phyloP scores from a whole-genome alignment of 2,113 vertebrate genomes.

The Heterotilapia buettikoferi region DNA sequence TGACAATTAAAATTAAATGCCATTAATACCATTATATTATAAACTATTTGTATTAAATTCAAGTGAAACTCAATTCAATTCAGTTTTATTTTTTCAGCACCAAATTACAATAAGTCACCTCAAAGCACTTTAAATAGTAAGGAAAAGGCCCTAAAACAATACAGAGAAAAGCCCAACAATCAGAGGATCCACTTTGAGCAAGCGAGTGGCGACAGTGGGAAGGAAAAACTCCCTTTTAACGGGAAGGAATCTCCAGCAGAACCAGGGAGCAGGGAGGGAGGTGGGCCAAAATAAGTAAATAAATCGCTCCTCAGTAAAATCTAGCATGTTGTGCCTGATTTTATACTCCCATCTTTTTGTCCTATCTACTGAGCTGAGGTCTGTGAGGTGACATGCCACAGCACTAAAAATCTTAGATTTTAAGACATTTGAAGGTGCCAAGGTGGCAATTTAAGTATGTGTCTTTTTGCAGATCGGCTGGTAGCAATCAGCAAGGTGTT shows the following conservation, averaged over 20 bases:
- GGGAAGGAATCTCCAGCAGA: neutral
- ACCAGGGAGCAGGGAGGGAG: neutral
- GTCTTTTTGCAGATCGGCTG: neutral
- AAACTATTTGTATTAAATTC: neutral
- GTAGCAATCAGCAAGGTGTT: neutral
- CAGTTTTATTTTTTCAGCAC: neutral
- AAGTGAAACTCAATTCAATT: fast-evolving
- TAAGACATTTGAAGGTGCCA: neutral
- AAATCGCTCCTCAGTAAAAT: neutral
- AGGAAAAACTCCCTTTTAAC: neutral
- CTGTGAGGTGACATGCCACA: fast-evolving
- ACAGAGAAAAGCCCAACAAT: neutral
- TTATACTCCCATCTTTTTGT: fast-evolving
- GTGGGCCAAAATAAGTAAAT: neutral
- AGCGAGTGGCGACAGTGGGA: neutral
- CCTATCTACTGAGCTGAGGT: neutral
- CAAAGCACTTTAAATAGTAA: fast-evolving
- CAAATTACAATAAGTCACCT: neutral
- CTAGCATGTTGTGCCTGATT: fast-evolving
- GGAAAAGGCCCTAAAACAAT: fast-evolving
- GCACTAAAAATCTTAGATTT: neutral
- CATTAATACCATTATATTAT: neutral
- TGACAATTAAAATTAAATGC: neutral
- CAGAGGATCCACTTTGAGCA: neutral
- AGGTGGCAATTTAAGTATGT: neutral